phyloP scores from a whole-genome alignment of 2,113 vertebrate species.

The Malurus melanocephalus region DNA sequence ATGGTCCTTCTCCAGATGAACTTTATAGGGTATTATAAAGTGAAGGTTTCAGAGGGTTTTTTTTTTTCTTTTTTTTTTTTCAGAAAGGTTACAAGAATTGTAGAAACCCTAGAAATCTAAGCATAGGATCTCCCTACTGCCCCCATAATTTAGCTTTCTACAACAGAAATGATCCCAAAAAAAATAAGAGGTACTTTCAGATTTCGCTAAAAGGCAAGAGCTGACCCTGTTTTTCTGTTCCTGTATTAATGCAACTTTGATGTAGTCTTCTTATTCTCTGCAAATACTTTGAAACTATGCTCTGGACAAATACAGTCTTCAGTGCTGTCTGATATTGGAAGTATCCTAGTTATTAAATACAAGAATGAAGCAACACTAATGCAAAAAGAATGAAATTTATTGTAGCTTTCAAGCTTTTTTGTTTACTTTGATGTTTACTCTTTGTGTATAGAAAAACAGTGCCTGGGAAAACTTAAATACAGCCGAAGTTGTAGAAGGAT shows the following conservation, averaged over 20 bases:
- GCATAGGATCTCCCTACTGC: neutral
- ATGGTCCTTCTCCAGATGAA: neutral
- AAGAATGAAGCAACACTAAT: neutral
- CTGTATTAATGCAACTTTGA: neutral
- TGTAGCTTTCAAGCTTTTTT: neutral
- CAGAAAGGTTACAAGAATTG: neutral
- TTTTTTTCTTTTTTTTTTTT: neutral
- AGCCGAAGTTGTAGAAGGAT: neutral
- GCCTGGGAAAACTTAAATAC: neutral
- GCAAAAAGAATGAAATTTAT: neutral
- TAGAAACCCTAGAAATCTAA: neutral
- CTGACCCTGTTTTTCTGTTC: neutral
- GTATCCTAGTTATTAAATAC: neutral
- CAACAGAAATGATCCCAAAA: neutral
- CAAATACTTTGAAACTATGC: neutral
- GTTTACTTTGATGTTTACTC: neutral
- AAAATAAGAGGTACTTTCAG: neutral
- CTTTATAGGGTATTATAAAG: neutral
- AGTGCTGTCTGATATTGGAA: neutral
- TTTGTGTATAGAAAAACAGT: neutral
- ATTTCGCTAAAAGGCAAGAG: neutral
- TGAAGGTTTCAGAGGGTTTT: neutral
- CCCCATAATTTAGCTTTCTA: neutral
- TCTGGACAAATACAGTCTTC: neutral
- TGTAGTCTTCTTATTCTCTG: neutral